A percentile compares a stretch with the other conserved stretches of the same genome.
phyloP scores from a whole-genome alignment of 1,140 invertebrate genomes.

The Cotesia typhae region DNA sequence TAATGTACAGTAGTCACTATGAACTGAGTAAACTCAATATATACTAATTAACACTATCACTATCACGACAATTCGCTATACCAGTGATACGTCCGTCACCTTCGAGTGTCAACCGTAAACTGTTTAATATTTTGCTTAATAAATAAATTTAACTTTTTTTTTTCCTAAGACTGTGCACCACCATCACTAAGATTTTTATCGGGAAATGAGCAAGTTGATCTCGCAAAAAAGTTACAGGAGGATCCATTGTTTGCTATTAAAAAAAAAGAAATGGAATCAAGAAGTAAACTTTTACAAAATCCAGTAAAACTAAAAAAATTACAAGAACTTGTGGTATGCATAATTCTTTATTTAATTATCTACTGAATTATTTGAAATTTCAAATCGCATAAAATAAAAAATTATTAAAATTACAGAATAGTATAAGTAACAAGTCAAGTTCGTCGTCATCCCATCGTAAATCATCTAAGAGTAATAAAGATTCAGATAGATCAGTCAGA shows the following conservation, averaged over 20 bases:
- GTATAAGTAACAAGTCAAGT: constrained; percentile 63
- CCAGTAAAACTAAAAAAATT: constrained; percentile 88
- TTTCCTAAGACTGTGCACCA: constrained; percentile 73
- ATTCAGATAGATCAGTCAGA: constrained; percentile 52
- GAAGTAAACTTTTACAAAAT: constrained; percentile 84
- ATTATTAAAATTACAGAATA: constrained; percentile 41
- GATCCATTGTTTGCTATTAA: constrained; percentile 89
- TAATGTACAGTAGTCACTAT: no score
- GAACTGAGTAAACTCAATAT: no score
- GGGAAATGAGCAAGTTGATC: constrained; percentile 77
- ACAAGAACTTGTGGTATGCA: constrained; percentile 75
- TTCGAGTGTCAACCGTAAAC: no score
- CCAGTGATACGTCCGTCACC: no score
- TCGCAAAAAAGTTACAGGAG: constrained; percentile 85
- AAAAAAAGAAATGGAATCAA: constrained; percentile 83
- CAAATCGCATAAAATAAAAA: constrained; percentile 37
- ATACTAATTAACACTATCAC: no score
- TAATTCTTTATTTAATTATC: no score
- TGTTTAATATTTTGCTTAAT: background rate
- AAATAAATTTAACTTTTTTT: constrained; percentile 20
- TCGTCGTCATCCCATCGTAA: constrained; percentile 23
- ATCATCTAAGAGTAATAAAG: constrained; percentile 59
- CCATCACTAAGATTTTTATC: constrained; percentile 75
- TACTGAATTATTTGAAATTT: background rate
- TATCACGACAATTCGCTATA: no score